A percentile compares a stretch with the other conserved stretches of the same genome.
Evolutionary conservation across 2,888 invertebrate species (phyloP).

Genomic region (Scrobipalpa costella): DNA sequence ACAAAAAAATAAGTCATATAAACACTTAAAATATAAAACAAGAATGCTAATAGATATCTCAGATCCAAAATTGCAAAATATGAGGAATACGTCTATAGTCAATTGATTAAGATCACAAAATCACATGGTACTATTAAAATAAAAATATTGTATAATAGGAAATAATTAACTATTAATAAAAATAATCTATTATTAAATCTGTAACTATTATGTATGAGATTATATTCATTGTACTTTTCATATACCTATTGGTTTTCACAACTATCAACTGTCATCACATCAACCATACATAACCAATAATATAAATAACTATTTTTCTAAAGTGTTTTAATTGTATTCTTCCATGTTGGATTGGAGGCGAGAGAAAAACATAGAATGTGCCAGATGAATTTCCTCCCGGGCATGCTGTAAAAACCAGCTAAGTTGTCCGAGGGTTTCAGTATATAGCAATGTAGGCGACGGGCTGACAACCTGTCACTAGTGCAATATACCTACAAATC

Average conservation of each 20-base stretch:
- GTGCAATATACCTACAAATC: too few relatives aligned
- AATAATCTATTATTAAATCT: background rate
- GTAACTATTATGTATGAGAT: background rate
- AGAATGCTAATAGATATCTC: background rate
- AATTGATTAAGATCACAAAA: background rate
- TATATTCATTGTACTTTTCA: background rate
- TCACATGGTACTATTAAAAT: background rate
- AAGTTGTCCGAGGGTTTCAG: too few relatives aligned
- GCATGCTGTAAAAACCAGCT: too few relatives aligned
- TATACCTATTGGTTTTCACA: background rate
- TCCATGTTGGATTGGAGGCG: too few relatives aligned
- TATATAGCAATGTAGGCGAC: too few relatives aligned
- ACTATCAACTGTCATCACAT: too few relatives aligned
- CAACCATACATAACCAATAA: too few relatives aligned
- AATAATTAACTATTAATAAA: background rate
- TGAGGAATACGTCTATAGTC: background rate
- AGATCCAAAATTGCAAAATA: background rate
- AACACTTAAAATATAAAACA: background rate
- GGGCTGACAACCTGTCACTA: too few relatives aligned
- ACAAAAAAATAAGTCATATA: background rate
- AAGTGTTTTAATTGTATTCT: too few relatives aligned
- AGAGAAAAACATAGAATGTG: too few relatives aligned
- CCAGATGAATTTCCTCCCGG: too few relatives aligned
- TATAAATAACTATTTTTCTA: too few relatives aligned
- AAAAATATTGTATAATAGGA: background rate